Conservation (phyloP, 2,888 invertebrate genomes). For the Sphinx pinastri region DNA sequence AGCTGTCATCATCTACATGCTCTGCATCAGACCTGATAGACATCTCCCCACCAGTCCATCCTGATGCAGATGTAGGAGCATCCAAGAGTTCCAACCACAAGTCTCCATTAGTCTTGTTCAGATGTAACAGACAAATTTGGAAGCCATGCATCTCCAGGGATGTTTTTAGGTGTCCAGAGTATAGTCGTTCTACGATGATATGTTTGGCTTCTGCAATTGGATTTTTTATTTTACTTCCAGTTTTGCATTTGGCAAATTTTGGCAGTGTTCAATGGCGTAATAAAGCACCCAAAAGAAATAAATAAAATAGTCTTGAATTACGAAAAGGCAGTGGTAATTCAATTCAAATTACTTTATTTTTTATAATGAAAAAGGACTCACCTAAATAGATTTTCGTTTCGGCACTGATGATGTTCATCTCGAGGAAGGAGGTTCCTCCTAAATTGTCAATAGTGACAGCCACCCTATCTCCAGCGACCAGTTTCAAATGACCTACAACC, state of each 20-base stretch:
- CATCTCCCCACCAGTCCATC: conserved; percentile 81
- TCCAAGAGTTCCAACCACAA: conserved; percentile 84
- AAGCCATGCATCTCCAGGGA: conserved; percentile 91
- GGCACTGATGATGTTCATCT: conserved; percentile 88
- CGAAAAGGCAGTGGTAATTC: no score
- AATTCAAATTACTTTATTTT: no score
- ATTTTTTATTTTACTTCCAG: neutral
- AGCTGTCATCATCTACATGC: conserved; percentile 59
- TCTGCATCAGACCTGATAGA: conserved; percentile 60
- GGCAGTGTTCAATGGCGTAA: no score
- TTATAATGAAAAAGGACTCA: conserved; percentile 52
- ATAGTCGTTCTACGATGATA: conserved; percentile 80
- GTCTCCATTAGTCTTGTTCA: conserved; percentile 69
- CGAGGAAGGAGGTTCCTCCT: conserved; percentile 89
- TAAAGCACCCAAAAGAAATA: neutral
- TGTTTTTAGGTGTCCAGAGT: conserved; percentile 86
- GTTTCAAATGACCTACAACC: conserved; percentile 65
- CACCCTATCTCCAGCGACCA: conserved; percentile 71
- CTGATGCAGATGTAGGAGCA: conserved; percentile 81
- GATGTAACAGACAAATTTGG: conserved; percentile 87
- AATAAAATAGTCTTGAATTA: neutral
- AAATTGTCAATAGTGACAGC: conserved; percentile 91
- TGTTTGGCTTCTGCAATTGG: conserved; percentile 63
- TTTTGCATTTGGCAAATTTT: no score
- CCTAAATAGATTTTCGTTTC: conserved; percentile 87